These are phyloP conservation scores for Saguinus midas DNA, from an alignment of 2,113 vertebrate species.

Conservation along the genomic window DNA sequence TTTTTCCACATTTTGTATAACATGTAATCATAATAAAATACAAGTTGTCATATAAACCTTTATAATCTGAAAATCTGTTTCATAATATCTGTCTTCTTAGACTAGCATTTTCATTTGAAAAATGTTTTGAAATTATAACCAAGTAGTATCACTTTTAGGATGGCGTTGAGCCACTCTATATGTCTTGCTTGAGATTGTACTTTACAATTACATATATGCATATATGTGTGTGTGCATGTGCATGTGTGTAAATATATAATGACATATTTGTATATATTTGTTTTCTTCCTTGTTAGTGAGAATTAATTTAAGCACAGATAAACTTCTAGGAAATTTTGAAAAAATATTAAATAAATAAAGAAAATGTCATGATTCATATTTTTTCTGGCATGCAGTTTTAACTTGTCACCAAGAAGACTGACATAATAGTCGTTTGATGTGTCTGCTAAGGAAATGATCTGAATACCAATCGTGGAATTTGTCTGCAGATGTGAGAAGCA, in stretches of 20 bases:
- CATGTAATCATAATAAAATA: not conserved
- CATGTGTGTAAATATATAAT: not conserved
- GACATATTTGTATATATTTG: not conserved
- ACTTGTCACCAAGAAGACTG: constrained; percentile 54
- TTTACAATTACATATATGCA: not conserved
- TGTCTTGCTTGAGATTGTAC: not conserved
- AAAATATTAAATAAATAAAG: not conserved
- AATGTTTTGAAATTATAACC: constrained; percentile 4
- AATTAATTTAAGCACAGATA: not conserved
- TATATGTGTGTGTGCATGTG: not conserved
- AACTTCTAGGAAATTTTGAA: not conserved
- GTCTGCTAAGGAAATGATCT: constrained; percentile 76
- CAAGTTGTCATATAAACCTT: not conserved
- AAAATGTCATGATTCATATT: constrained; percentile 49
- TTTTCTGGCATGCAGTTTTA: constrained; percentile 57
- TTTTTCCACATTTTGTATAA: not conserved
- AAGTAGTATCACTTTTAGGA: not conserved
- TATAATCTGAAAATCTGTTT: not conserved
- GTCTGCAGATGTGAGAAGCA: constrained; percentile 83
- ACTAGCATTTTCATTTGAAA: not conserved
- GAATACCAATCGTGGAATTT: constrained; percentile 79
- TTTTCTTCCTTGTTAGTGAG: constrained; percentile 1
- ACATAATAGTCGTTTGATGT: not conserved
- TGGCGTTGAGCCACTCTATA: not conserved
- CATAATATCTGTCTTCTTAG: not conserved